phyloP scores from a whole-genome alignment of 2,113 vertebrate species.

The Ariopsis seemanni region DNA sequence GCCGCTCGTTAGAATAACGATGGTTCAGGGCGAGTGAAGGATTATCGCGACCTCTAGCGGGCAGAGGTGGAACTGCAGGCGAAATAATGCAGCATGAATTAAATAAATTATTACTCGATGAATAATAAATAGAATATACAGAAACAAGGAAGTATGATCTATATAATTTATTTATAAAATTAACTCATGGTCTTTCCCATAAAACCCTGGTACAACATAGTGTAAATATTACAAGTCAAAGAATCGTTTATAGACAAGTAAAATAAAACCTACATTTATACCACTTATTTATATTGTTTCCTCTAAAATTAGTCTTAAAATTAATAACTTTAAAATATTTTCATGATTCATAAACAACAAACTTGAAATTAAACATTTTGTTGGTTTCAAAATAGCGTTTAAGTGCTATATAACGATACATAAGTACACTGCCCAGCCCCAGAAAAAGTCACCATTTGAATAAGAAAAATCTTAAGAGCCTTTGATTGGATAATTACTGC shows the following conservation, averaged over 20 bases:
- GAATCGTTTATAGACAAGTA: background rate
- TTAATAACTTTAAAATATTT: background rate
- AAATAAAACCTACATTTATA: background rate
- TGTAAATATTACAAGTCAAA: background rate
- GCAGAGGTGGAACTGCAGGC: background rate
- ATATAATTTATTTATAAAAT: background rate
- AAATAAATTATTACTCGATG: background rate
- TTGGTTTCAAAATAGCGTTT: too few relatives aligned
- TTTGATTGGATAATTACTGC: too few relatives aligned
- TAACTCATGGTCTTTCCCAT: background rate
- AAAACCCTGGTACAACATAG: background rate
- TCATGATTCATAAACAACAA: too few relatives aligned
- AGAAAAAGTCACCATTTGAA: too few relatives aligned
- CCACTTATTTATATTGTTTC: too few relatives aligned
- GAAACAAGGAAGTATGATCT: background rate
- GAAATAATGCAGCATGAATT: background rate
- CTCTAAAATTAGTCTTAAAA: background rate
- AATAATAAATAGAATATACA: background rate
- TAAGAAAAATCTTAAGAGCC: too few relatives aligned
- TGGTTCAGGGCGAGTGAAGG: background rate
- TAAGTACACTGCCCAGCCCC: too few relatives aligned
- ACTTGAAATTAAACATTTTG: too few relatives aligned
- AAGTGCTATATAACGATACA: too few relatives aligned
- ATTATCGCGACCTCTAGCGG: slow-evolving; percentile 3
- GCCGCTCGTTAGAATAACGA: background rate